Conservation (phyloP, 2,797 vertebrate species). For the Epinephelus coioides region DNA sequence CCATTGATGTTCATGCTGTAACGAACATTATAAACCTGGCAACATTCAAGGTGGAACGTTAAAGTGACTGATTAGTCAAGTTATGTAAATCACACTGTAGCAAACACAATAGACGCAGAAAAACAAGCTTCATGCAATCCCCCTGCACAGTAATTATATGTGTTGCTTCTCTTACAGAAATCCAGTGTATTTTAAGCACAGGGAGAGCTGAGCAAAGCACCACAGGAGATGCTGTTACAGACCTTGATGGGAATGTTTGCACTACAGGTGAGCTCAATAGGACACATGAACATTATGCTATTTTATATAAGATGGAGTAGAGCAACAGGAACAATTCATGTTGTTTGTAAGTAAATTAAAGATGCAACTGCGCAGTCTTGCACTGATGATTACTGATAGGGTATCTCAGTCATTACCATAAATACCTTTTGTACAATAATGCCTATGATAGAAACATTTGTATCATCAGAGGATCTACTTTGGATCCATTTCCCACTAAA, state of each 20-base stretch:
- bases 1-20: conserved; percentile 96
- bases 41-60: conserved; percentile 60
- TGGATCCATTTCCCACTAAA: conserved; percentile 1
- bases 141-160: conserved; percentile 31
- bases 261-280: conserved; percentile 75
- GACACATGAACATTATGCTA: conserved; percentile 62
- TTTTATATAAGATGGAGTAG: conserved; percentile 39
- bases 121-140: conserved; percentile 52
- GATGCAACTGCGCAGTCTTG: conserved; percentile 28
- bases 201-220: conserved; percentile 65
- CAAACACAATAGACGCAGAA: conserved; percentile 34
- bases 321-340: conserved; percentile 33
- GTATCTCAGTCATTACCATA: conserved; percentile 32
- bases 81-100: conserved; percentile 62
- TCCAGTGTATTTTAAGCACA: conserved; percentile 52
- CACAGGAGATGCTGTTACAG: conserved; percentile 57
- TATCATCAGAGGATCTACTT: conserved; percentile 12
- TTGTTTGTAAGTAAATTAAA: conserved; percentile 36
- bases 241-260: conserved; percentile 66
- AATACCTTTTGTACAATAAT: conserved; percentile 20
- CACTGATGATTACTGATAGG: conserved; percentile 27
- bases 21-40: conserved; percentile 93
- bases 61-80: conserved; percentile 70
- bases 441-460: conserved; percentile 17
- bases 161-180: conserved; percentile 36